These are phyloP conservation scores for Melitaea cinxia DNA, from an alignment of 1,140 invertebrate genomes.

Conservation along the genomic window DNA sequence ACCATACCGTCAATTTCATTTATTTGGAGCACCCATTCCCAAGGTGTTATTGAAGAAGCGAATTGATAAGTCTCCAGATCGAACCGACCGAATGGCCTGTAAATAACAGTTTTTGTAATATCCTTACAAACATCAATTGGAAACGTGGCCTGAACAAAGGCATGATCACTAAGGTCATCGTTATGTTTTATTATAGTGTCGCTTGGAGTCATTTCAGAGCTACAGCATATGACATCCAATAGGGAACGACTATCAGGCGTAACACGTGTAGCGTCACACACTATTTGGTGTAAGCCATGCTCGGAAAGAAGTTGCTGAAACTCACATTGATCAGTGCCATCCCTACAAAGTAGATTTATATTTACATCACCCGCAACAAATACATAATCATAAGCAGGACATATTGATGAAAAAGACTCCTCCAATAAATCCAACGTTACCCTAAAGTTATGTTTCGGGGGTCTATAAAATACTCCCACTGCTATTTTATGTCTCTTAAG, in stretches of 20 bases:
- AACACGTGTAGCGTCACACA: background rate
- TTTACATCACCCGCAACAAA: slow-evolving; percentile 5
- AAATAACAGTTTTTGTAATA: background rate
- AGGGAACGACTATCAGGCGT: background rate
- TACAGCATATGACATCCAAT: slow-evolving; percentile 10
- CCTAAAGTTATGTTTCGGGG: background rate
- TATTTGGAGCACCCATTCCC: background rate
- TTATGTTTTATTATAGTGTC: slow-evolving; percentile 5
- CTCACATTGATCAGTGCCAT: background rate
- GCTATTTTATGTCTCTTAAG: slow-evolving; percentile 4
- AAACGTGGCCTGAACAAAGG: slow-evolving; percentile 2
- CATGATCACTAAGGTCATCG: slow-evolving; percentile 19
- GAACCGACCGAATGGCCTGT: slow-evolving; percentile 12
- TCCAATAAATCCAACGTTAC: background rate
- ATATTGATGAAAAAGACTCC: background rate
- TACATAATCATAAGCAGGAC: slow-evolving; percentile 2
- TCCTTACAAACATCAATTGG: background rate
- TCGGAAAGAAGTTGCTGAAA: background rate
- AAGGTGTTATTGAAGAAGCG: background rate
- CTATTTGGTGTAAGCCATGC: slow-evolving; percentile 8
- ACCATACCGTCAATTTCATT: background rate
- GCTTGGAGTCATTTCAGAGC: background rate
- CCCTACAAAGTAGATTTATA: background rate
- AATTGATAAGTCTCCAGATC: slow-evolving; percentile 3
- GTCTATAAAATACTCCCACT: slow-evolving; percentile 3